Base-by-base conservation (phyloP, 2,797 vertebrate species). In the Mareca penelope region DNA sequence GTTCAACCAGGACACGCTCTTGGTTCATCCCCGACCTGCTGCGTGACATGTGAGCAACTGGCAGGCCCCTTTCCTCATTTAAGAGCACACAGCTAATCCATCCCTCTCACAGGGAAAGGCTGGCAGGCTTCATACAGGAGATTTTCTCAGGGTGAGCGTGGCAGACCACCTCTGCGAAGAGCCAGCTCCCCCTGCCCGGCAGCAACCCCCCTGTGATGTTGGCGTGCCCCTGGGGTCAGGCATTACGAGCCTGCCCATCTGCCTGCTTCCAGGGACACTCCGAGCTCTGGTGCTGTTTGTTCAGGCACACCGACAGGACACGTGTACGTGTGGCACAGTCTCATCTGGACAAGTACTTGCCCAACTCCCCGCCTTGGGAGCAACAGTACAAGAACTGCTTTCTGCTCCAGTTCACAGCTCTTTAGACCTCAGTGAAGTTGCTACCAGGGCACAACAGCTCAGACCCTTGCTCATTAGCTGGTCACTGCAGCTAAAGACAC, bases 361-460 rank as follows among this genome's bases (percentile, higher is more conserved):
- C 39, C 81, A 65, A 84, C 55, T 78, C 75, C 28, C 57, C 85
- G 44, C 57, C 84, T 78, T 70, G 84, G 93, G 93, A 93, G 88
- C 8, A 31, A 42, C 16, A 37, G 75, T 80, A 93, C 79, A 80
- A 85, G 83, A 81, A 89, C 73, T 0, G 0, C 24, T 95, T 96
- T 95, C 95, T 89, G 88, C 94, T 95, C 86, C 57, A 94, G 77
- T 95, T 95, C 92, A 87, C 75, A 93, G 56, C 56, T 80, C 24
- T 39, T 86, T 73, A 4, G 6, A 40, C 53, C 64, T 50, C 56
- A 85, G 44, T 24, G 56, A 92, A 92, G 48, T 40, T 40, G 68
- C 67, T 37, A 24, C 37, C 2, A 8, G 21, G 55, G 42, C 37
- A 52, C 21, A 39, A 35, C 0, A 0, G 12, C 46, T 80, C 71